Percentiles rank a stretch among this genome's conserved stretches.
These are phyloP conservation scores for Erannis defoliaria DNA, from an alignment of 2,888 invertebrate genomes.

Conservation along the genomic window DNA sequence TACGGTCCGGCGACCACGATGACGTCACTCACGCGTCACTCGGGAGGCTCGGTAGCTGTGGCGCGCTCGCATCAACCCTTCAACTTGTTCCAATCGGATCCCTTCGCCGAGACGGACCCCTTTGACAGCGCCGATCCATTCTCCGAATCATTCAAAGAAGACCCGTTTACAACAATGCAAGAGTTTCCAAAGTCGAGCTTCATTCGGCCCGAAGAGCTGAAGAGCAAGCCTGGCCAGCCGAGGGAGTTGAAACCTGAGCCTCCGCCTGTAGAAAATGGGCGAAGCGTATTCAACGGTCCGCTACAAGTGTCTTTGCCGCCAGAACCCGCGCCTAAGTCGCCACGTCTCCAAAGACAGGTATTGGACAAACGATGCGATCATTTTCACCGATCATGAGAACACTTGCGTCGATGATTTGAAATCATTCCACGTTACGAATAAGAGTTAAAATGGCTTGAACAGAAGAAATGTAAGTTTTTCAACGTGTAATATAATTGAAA, in stretches of 20 bases:
- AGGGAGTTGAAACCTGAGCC: constrained; percentile 48
- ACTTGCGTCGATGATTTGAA: background rate
- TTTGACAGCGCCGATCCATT: constrained; percentile 91
- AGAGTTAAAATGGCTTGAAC: background rate
- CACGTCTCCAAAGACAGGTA: constrained; percentile 77
- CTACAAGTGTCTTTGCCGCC: constrained; percentile 90
- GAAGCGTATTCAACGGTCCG: constrained; percentile 87
- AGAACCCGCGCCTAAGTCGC: constrained; percentile 83
- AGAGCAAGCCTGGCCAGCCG: constrained; percentile 57
- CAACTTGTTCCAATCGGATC: constrained; percentile 85
- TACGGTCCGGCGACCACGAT: constrained; percentile 79
- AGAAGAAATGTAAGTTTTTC: background rate
- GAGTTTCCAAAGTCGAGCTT: constrained; percentile 71
- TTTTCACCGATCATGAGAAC: constrained; percentile 4
- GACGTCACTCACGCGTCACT: constrained; percentile 80
- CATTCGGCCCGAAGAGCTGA: constrained; percentile 62
- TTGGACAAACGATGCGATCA: constrained; percentile 3
- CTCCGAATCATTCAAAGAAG: constrained; percentile 87
- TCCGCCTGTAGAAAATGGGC: constrained; percentile 57
- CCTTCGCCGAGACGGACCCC: constrained; percentile 90
- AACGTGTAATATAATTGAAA: too few species aligned
- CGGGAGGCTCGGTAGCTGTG: constrained; percentile 81
- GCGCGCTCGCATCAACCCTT: constrained; percentile 63
- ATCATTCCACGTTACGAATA: constrained; percentile 1
- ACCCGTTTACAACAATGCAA: constrained; percentile 86